A percentile compares a stretch with the other conserved stretches of the same genome.
Conservation (phyloP, 2,113 vertebrate genomes). For the Silurus asotus region DNA sequence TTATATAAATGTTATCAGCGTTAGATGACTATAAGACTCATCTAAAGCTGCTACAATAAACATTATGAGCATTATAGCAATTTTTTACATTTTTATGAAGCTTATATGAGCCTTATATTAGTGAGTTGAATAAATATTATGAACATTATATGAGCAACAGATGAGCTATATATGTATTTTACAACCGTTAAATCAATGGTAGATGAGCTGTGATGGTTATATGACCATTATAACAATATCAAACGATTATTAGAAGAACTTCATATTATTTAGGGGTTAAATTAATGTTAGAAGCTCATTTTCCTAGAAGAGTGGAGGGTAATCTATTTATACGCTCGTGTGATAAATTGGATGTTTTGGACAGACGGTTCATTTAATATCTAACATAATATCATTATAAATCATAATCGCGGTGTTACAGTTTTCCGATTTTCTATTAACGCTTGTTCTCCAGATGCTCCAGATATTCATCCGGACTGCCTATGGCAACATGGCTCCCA, state of each 20-base stretch:
- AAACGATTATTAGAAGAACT: neutral
- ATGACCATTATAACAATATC: neutral
- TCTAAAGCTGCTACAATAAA: too few species aligned
- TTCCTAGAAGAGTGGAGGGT: too few species aligned
- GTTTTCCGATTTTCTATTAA: neutral
- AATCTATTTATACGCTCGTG: too few species aligned
- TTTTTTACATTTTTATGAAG: neutral
- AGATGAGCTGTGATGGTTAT: neutral
- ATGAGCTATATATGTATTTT: neutral
- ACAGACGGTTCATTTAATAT: neutral
- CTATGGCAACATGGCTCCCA: slow-evolving; percentile 55
- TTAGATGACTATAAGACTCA: too few species aligned
- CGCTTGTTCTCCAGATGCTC: slow-evolving; percentile 67
- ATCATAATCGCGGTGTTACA: neutral
- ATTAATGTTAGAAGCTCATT: neutral
- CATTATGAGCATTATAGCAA: neutral
- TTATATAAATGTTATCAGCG: neutral
- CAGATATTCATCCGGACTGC: slow-evolving; percentile 72
- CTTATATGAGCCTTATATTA: neutral
- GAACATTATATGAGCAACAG: neutral
- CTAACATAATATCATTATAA: neutral
- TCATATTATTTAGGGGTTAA: neutral
- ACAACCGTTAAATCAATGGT: neutral
- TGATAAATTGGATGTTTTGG: too few species aligned
- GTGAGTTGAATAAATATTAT: neutral